phyloP scores from a whole-genome alignment of 2,113 vertebrate species.

The Chloropsis cyanopogon region DNA sequence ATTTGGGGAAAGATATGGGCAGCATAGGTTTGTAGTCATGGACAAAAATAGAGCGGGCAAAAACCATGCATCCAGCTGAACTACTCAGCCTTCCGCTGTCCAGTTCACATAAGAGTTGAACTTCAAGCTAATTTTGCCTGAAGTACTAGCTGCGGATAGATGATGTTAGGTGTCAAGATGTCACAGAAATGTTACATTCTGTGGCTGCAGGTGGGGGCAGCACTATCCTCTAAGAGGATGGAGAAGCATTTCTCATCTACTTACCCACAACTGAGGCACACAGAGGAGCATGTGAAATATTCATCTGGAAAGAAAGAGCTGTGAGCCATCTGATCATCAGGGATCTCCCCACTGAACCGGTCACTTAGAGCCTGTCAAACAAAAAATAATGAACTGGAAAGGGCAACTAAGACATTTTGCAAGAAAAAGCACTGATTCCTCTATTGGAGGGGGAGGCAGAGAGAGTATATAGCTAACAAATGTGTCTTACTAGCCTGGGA shows the following conservation, averaged over 20 bases:
- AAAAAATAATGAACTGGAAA: background rate
- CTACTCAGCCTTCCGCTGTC: too few relatives aligned
- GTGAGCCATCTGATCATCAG: conserved; percentile 89
- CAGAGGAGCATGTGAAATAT: conserved; percentile 94
- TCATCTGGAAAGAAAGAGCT: conserved; percentile 98
- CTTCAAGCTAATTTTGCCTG: background rate
- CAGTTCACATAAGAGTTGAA: background rate
- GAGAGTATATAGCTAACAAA: background rate
- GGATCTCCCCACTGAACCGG: conserved; percentile 93
- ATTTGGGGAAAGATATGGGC: background rate
- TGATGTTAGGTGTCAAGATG: background rate
- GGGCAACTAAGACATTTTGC: background rate
- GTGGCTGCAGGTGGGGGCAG: background rate
- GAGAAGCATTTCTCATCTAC: conserved; percentile 48
- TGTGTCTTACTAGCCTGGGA: background rate
- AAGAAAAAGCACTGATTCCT: background rate
- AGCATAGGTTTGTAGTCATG: background rate
- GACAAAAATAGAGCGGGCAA: background rate
- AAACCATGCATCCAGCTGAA: background rate
- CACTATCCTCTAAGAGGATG: background rate
- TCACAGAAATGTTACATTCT: background rate
- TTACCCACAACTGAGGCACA: conserved; percentile 97
- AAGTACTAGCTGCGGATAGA: background rate
- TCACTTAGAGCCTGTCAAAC: conserved; percentile 88
- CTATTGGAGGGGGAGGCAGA: background rate